Evolutionary conservation across 2,888 invertebrate genomes (phyloP), one percentile per base, ranked within the genome.

Genomic region (Romanomermis culicivorax): DNA sequence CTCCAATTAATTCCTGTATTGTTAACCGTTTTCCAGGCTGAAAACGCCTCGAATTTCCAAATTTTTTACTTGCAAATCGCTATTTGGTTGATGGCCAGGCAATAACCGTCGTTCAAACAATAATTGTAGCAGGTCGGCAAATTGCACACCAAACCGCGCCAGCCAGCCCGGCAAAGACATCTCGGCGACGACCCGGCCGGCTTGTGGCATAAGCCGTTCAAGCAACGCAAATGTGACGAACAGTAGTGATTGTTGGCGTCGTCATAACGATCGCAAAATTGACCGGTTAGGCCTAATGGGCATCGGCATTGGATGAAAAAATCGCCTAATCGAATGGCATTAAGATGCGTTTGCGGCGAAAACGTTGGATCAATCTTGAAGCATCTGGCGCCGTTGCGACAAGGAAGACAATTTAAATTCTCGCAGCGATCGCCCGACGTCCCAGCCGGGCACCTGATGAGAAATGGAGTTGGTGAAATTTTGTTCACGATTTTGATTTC

Each of bases 361-460:
- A n/a, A n/a, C n/a, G n/a, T n/a, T n/a, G n/a, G n/a, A n/a, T n/a
- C n/a, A n/a, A n/a, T n/a, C n/a, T n/a, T n/a, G n/a, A n/a, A n/a
- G 42, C 58, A 58, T 1, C 29, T 17, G 3, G 57, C 58, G 2
- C 58, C 56, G 23, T 56, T 58, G 23, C 49, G 53, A 42, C 58
- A 58, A 24, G 23, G 47, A 1, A 29, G 36, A 14, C n/a, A 23
- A n/a, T 42, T 29, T 17, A 48, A 74, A 53, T 70, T 63, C 23
- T 76, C 73, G 64, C 81, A 81, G 30, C 62, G 60, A 2, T 55
- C 56, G 1, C 80, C 80, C 29, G 72, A 69, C 76, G 77, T 79
- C 29, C 75, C 43, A 0, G 26, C 36, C 1, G 30, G 24, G 30
- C 59, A 59, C n/a, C n/a, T n/a, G n/a, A n/a, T n/a, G n/a, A n/a